Base-by-base conservation (phyloP, 1,140 invertebrate genomes). In the Drosophila murphyi region DNA sequence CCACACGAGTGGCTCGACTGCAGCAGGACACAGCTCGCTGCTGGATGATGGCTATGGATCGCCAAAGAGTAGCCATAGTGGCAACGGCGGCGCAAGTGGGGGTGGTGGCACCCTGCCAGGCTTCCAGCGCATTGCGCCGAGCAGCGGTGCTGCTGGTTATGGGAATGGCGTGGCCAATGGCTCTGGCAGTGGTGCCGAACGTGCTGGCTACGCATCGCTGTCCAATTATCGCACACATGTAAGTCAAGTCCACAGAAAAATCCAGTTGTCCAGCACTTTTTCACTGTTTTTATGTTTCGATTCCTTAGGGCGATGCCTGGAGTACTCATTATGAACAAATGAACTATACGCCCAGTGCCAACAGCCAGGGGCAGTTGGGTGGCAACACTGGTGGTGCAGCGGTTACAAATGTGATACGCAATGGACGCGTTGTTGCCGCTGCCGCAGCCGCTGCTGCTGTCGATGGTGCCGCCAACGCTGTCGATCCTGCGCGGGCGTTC, bases 201-300 rank as follows among this genome's bases (percentile, higher is more conserved):
- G 83, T 12, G 47, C 77, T 68, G 77, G 79, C 45, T 92, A 92
- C 63, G 86, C 89, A 80, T 82, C 90, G 56, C 61, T 92, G 71
- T 45, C 52, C 69, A 92, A 91, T 90, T 92, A 91, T 63, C 79
- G 91, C 65, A 56, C 67, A 75, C 91, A 89, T 67, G 91, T 92
- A 76, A 91, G 89, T 80, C 3, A 54, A 63, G 63, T 51, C 65
- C 43, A 20, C 37, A 20, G 20, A 3, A n/a, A 34, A 31, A 4
- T 31, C 65, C 28, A 4, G 2, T 54, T 51, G 45, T 39, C 41
- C 10, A 61, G 51, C 47, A 32, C n/a, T 10, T 50, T 29, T 71
- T 69, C n/a, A 50, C 41, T 43, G n/a, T 31, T 60, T 2, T 20
- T 57, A 20, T 20, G 12, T 55, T 43, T 54, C 35, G 20, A 20